phyloP scores from a whole-genome alignment of 1,140 invertebrate species.

The Physella acuta region DNA sequence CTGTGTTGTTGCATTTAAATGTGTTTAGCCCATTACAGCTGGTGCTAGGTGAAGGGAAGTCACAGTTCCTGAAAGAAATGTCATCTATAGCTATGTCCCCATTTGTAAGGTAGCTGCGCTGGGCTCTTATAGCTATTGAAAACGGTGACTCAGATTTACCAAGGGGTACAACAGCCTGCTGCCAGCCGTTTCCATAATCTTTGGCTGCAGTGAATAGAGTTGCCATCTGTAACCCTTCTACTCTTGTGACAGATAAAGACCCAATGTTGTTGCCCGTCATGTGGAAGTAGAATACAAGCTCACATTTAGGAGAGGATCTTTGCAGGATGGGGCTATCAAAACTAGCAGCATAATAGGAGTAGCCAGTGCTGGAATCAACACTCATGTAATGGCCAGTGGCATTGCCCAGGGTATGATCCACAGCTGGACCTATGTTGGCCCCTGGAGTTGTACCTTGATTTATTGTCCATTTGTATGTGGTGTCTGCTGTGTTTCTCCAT shows the following conservation, averaged over 20 bases:
- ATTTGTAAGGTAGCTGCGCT: constrained; percentile 59
- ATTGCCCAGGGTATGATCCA: constrained; percentile 69
- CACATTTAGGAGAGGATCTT: constrained; percentile 39
- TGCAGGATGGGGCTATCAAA: constrained; percentile 29
- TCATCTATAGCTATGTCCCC: constrained; percentile 79
- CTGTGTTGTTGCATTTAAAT: constrained; percentile 40
- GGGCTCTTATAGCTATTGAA: constrained; percentile 44
- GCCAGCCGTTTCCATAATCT: constrained; percentile 46
- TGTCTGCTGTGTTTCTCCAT: constrained; percentile 38
- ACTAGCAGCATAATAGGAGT: constrained; percentile 27
- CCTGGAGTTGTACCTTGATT: constrained; percentile 45
- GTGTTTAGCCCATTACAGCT: constrained; percentile 39
- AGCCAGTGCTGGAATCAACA: constrained; percentile 64
- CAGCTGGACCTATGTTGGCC: constrained; percentile 72
- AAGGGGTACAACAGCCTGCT: constrained; percentile 40
- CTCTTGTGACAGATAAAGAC: constrained; percentile 35
- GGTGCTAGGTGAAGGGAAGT: constrained; percentile 35
- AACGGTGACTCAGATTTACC: constrained; percentile 43
- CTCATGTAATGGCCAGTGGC: constrained; percentile 74
- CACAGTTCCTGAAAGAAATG: constrained; percentile 63
- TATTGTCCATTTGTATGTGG: constrained; percentile 43
- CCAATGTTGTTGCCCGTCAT: constrained; percentile 68
- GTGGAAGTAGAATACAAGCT: constrained; percentile 65
- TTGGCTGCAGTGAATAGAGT: constrained; percentile 29
- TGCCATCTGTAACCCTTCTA: constrained; percentile 31